Conservation (phyloP, 2,888 invertebrate species). For the Ennomos erosarius region DNA sequence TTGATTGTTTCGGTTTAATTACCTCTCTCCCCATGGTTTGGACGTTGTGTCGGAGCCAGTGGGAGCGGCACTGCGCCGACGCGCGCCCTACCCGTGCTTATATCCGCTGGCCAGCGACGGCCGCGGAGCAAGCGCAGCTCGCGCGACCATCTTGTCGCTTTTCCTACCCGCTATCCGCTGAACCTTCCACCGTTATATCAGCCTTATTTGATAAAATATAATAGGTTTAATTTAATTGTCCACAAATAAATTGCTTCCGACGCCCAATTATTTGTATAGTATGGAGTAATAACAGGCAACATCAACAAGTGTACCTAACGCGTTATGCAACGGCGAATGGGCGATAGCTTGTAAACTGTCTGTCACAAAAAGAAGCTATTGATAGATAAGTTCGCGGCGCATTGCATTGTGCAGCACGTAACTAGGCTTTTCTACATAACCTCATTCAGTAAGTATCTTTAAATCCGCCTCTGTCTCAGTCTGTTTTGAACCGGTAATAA, state of each 20-base stretch:
- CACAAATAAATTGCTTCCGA: conserved; percentile 55
- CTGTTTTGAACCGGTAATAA: no score
- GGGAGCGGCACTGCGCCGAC: conserved; percentile 70
- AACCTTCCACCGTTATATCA: conserved; percentile 61
- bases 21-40: conserved; percentile 77
- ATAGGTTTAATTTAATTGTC: conserved; percentile 47
- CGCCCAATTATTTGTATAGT: conserved; percentile 28
- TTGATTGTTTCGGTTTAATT: conserved; percentile 40
- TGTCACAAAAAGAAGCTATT: conserved; percentile 40
- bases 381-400: conserved; percentile 42
- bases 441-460: conserved; percentile 21
- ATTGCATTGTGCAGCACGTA: conserved; percentile 37
- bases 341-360: conserved; percentile 38
- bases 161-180: conserved; percentile 46
- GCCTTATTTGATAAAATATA: conserved; percentile 40
- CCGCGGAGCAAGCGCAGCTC: conserved; percentile 47
- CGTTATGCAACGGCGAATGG: conserved; percentile 51
- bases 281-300: conserved; percentile 34
- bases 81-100: conserved; percentile 64
- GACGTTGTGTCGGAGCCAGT: conserved; percentile 62
- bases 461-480: no score
- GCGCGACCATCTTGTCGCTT: conserved; percentile 44
- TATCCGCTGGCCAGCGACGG: conserved; percentile 51
- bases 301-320: conserved; percentile 35
- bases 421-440: conserved; percentile 26